These are phyloP conservation scores for Pseudomugil tenellus DNA, from an alignment of 2,797 vertebrate genomes.

Conservation along the genomic window DNA sequence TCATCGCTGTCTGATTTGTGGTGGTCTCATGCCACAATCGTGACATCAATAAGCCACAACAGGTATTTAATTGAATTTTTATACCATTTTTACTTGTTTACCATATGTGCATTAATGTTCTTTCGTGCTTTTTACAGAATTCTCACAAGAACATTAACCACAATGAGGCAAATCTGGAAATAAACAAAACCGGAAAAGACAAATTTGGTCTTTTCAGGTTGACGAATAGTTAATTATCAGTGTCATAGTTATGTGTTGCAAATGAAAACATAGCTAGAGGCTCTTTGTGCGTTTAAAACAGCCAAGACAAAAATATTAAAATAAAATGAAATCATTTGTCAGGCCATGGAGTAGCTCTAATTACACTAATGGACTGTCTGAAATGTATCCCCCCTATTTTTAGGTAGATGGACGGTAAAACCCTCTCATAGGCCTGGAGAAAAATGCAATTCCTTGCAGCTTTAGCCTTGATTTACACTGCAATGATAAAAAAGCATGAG, in stretches of 20 bases:
- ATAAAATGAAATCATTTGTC: constrained; percentile 11
- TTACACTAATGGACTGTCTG: constrained; percentile 55
- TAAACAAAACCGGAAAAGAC: background rate
- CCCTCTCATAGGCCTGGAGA: background rate
- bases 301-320: constrained; percentile 24
- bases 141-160: background rate
- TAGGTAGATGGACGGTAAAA: constrained; percentile 26
- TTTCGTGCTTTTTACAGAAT: background rate
- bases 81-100: background rate
- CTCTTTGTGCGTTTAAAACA: constrained; percentile 8
- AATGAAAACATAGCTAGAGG: background rate
- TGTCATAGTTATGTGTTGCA: background rate
- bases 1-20: background rate
- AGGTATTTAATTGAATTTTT: background rate
- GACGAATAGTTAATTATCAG: background rate
- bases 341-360: constrained; percentile 42
- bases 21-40: background rate
- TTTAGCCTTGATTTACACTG: background rate
- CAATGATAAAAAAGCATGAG: background rate
- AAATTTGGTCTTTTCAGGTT: background rate
- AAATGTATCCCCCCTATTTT: constrained; percentile 49
- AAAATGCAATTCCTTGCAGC: background rate
- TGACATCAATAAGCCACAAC: background rate
- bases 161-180: constrained; percentile 1
- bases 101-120: background rate